A percentile compares a stretch with the other conserved stretches of the same genome.
These are phyloP conservation scores for Rhinolophus sinicus DNA, from an alignment of 2,113 vertebrate genomes.

Conservation along the genomic window DNA sequence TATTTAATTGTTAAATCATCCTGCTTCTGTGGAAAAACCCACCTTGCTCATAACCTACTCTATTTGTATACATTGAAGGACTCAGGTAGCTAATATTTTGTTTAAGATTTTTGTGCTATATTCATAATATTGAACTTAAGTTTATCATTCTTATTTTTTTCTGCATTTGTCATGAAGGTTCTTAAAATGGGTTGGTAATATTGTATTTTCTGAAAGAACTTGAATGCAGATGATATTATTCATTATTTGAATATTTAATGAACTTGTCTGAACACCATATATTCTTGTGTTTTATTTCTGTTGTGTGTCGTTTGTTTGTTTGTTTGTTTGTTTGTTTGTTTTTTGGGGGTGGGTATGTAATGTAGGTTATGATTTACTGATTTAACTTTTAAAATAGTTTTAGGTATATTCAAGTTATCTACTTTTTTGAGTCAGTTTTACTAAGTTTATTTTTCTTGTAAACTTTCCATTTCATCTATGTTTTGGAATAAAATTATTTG, in stretches of 20 bases:
- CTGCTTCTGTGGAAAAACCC: background rate
- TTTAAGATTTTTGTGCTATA: background rate
- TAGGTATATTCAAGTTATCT: background rate
- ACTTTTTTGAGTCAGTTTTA: background rate
- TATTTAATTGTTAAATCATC: background rate
- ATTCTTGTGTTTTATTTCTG: background rate
- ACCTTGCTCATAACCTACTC: background rate
- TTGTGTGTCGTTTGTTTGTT: background rate
- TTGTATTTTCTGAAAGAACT: background rate
- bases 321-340: background rate
- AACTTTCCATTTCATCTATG: background rate
- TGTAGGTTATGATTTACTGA: background rate
- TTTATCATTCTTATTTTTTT: background rate
- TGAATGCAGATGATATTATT: background rate
- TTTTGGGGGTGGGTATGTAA: background rate
- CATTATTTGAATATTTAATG: background rate
- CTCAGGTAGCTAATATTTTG: background rate
- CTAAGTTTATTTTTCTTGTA: background rate
- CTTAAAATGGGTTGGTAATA: background rate
- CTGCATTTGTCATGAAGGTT: background rate
- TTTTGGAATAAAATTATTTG: background rate
- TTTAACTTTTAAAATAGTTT: background rate
- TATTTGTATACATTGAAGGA: background rate
- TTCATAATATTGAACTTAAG: background rate
- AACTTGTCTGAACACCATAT: background rate